phyloP scores from a whole-genome alignment of 2,888 invertebrate species.

The Myopa testacea region DNA sequence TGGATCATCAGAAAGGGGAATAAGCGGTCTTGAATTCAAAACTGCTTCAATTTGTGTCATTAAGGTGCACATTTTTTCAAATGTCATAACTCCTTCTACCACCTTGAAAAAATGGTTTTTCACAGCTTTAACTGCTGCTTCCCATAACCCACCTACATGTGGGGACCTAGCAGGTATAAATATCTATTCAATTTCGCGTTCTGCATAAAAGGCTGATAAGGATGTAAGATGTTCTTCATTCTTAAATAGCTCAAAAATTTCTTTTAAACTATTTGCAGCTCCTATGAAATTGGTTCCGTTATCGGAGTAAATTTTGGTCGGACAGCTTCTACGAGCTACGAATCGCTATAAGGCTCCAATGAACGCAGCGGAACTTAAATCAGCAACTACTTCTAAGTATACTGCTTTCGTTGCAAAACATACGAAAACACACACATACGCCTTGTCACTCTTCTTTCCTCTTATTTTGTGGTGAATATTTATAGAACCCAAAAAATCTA shows the following conservation, averaged over 20 bases:
- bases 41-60: not conserved
- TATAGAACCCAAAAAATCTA: constrained; percentile 9
- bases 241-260: too few species aligned
- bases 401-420: constrained; percentile 1
- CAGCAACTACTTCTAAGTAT: not conserved
- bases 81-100: not conserved
- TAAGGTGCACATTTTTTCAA: not conserved
- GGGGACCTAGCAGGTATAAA: not conserved
- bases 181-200: not conserved
- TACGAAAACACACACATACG: not conserved
- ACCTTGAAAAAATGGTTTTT: not conserved
- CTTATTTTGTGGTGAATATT: constrained; percentile 13
- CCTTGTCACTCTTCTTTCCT: not conserved
- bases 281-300: not conserved
- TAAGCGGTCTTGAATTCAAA: not conserved
- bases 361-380: not conserved
- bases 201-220: too few species aligned
- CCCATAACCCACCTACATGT: not conserved
- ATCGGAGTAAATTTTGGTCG: not conserved
- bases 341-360: not conserved
- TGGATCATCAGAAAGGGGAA: not conserved
- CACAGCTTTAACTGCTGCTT: not conserved
- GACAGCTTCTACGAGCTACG: not conserved
- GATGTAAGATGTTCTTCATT: too few species aligned
- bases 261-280: not conserved